phyloP scores from a whole-genome alignment of 2,797 vertebrate species.

The Thaleichthys pacificus region DNA sequence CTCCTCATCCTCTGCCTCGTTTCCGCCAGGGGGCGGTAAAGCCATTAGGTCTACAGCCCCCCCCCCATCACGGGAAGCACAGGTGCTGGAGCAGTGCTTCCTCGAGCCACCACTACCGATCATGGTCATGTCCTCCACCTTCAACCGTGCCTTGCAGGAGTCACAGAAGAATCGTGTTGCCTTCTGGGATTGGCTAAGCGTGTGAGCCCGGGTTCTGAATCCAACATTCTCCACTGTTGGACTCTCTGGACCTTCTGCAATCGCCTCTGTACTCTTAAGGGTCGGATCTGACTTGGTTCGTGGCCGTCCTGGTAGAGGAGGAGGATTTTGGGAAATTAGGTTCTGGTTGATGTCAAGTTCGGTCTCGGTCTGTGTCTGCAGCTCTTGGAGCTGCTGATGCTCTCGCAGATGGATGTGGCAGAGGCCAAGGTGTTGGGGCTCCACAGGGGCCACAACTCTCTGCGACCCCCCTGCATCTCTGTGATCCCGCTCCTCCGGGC shows the following conservation, averaged over 20 bases:
- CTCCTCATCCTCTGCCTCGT: constrained; percentile 84
- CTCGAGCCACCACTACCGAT: constrained; percentile 60
- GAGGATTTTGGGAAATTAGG: constrained; percentile 86
- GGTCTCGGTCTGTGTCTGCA: constrained; percentile 82
- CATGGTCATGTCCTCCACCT: constrained; percentile 69
- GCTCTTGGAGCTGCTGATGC: constrained; percentile 87
- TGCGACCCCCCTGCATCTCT: constrained; percentile 69
- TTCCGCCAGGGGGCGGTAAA: constrained; percentile 92
- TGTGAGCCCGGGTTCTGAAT: constrained; percentile 86
- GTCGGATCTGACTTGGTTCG: constrained; percentile 97
- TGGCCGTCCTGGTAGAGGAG: constrained; percentile 77
- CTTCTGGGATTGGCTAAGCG: constrained; percentile 84
- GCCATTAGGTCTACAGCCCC: constrained; percentile 91
- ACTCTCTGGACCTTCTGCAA: constrained; percentile 68
- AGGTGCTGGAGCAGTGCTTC: constrained; percentile 74
- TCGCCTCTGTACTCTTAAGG: constrained; percentile 86
- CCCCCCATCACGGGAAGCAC: constrained; percentile 82
- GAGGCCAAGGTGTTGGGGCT: constrained; percentile 92
- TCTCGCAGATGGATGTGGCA: constrained; percentile 96
- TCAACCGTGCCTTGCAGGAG: constrained; percentile 90
- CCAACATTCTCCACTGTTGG: constrained; percentile 70
- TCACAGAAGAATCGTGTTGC: constrained; percentile 86
- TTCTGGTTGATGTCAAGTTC: constrained; percentile 94
- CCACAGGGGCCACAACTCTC: constrained; percentile 73
- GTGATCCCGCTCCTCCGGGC: constrained; percentile 84